Percentiles rank a stretch among this genome's conserved stretches.
phyloP scores from a whole-genome alignment of 2,888 invertebrate genomes.

The Merodon equestris region DNA sequence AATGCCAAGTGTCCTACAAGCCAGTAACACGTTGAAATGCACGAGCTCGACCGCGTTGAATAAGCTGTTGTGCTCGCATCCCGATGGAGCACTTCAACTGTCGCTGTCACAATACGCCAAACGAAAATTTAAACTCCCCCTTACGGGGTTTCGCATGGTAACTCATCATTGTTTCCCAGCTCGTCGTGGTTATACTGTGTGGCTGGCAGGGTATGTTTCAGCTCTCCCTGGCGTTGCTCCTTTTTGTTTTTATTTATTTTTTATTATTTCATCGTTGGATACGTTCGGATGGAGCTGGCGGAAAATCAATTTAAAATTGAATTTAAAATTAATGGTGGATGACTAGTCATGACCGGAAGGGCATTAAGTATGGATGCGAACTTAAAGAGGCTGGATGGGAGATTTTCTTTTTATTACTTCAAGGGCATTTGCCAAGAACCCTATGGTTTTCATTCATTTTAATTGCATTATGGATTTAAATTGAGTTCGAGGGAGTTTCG shows the following conservation, averaged over 20 bases:
- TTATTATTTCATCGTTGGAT: conserved; percentile 37
- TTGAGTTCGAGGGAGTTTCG: too few species aligned
- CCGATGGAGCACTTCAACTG: conserved; percentile 37
- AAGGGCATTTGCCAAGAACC: too few species aligned
- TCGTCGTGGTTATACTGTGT: too few species aligned
- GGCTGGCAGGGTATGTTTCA: conserved; percentile 12
- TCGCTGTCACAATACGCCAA: conserved; percentile 47
- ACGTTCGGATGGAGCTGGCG: conserved; percentile 39
- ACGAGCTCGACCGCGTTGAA: not conserved
- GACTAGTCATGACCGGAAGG: conserved; percentile 54
- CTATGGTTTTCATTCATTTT: too few species aligned
- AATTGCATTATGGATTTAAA: too few species aligned
- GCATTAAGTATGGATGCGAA: conserved; percentile 54
- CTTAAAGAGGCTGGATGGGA: conserved; percentile 42
- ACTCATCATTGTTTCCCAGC: conserved; percentile 16
- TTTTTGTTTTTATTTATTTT: too few species aligned
- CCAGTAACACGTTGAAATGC: not conserved
- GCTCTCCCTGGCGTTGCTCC: conserved; percentile 4
- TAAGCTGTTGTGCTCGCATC: conserved; percentile 30
- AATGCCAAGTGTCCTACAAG: conserved; percentile 36
- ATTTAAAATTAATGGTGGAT: conserved; percentile 64
- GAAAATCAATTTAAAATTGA: conserved; percentile 66
- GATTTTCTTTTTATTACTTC: too few species aligned
- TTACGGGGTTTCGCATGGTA: conserved; percentile 41
- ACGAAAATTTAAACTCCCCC: conserved; percentile 24